Evolutionary conservation across 2,888 invertebrate genomes (phyloP).

Genomic region (Julus scandinavius): DNA sequence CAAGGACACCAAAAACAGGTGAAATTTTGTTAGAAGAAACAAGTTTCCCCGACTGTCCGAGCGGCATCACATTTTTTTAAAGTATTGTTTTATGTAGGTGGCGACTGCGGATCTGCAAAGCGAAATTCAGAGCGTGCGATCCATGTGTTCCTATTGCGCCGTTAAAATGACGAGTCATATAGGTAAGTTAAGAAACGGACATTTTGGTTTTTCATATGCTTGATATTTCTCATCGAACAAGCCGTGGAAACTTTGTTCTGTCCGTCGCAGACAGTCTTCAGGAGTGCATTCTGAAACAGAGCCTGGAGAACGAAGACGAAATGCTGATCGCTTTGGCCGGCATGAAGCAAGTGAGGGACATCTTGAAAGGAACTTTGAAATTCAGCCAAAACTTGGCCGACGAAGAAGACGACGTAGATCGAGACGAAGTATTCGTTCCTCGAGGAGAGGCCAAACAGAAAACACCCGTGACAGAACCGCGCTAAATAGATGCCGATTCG

Average conservation of each 20-base stretch:
- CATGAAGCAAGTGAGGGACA: slow-evolving; percentile 63
- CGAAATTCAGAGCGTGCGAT: slow-evolving; percentile 53
- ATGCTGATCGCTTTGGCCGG: slow-evolving; percentile 65
- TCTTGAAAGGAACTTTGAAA: slow-evolving; percentile 58
- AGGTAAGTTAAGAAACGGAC: slow-evolving; percentile 52
- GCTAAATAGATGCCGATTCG: too few relatives aligned
- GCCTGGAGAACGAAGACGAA: slow-evolving; percentile 64
- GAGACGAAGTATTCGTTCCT: background rate
- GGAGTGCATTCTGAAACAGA: slow-evolving; percentile 63
- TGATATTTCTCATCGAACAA: too few relatives aligned
- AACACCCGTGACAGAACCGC: background rate
- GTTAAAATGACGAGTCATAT: slow-evolving; percentile 58
- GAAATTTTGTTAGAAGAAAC: too few relatives aligned
- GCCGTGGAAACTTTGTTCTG: background rate
- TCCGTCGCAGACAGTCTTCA: slow-evolving; percentile 64
- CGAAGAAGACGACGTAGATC: background rate
- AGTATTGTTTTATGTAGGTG: background rate
- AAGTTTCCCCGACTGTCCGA: too few relatives aligned
- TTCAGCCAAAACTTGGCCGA: slow-evolving; percentile 54
- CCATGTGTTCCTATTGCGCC: slow-evolving; percentile 57
- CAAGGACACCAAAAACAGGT: background rate
- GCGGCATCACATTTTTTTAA: too few relatives aligned
- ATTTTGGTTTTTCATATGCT: background rate
- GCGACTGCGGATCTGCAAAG: slow-evolving; percentile 47
- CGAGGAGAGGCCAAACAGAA: background rate